Conservation (phyloP, 1,140 invertebrate genomes). For the Latrodectus geometricus region DNA sequence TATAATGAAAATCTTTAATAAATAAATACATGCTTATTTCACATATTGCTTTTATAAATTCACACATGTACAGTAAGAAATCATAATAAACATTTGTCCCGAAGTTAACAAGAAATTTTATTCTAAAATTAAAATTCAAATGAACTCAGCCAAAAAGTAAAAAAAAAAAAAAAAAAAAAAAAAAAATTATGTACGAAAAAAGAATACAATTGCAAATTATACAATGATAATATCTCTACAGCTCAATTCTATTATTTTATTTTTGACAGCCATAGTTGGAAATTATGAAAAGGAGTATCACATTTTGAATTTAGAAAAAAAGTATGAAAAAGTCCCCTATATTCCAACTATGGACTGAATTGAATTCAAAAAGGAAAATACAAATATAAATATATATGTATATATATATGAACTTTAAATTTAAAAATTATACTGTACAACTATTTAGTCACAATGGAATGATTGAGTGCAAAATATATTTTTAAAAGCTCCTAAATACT, state of each 20-base stretch:
- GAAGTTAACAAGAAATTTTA: too few species aligned
- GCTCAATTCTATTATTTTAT: not conserved
- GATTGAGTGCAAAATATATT: slow-evolving; percentile 57
- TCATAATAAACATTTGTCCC: too few species aligned
- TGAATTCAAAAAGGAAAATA: slow-evolving; percentile 18
- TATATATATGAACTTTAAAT: slow-evolving; percentile 42
- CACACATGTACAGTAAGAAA: too few species aligned
- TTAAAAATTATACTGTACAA: slow-evolving; percentile 41
- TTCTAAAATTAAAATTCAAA: too few species aligned
- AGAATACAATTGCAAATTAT: too few species aligned
- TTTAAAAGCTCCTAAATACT: slow-evolving; percentile 53
- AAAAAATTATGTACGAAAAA: too few species aligned
- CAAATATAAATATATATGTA: slow-evolving; percentile 19
- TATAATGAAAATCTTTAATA: too few species aligned
- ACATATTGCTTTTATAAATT: too few species aligned
- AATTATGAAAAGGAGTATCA: slow-evolving; percentile 44
- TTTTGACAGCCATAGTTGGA: slow-evolving; percentile 49
- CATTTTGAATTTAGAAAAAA: slow-evolving; percentile 45
- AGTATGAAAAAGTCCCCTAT: slow-evolving; percentile 39
- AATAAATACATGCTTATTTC: too few species aligned
- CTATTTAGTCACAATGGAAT: slow-evolving; percentile 52
- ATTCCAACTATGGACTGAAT: slow-evolving; percentile 39
- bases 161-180: too few species aligned
- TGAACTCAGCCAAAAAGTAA: too few species aligned
- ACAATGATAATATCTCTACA: too few species aligned